A percentile compares a stretch with the other conserved stretches of the same genome.
phyloP scores from a whole-genome alignment of 64 coral and sea anemone genomes.

The Anthopleura sola region DNA sequence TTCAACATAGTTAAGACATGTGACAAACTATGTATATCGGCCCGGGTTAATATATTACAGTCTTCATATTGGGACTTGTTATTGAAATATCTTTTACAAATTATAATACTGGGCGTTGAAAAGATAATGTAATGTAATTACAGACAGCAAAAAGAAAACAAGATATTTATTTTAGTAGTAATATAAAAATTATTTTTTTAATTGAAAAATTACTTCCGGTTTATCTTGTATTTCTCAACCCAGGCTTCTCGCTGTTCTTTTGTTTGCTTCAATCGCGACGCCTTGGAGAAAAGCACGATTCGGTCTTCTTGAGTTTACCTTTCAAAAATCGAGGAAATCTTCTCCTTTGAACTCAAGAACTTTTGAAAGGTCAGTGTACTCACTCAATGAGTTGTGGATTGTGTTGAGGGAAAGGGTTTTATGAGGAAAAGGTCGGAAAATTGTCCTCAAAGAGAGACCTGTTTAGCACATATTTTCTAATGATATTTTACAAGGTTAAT shows the following conservation, averaged over 20 bases:
- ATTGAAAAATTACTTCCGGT: slow-evolving; percentile 3
- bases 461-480: too few relatives aligned
- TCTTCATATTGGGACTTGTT: not conserved
- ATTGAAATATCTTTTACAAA: too few relatives aligned
- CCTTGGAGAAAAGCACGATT: slow-evolving; percentile 14
- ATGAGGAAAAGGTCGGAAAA: not conserved
- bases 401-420: not conserved
- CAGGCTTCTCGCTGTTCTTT: slow-evolving; percentile 9
- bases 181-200: too few relatives aligned
- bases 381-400: not conserved
- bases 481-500: not conserved
- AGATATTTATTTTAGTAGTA: too few relatives aligned
- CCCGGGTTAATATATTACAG: not conserved
- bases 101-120: too few relatives aligned
- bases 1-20: not conserved
- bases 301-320: not conserved
- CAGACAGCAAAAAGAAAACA: too few relatives aligned
- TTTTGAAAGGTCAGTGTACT: not conserved
- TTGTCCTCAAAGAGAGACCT: not conserved
- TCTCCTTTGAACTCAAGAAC: not conserved
- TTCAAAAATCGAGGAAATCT: not conserved
- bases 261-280: not conserved
- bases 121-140: too few relatives aligned
- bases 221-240: not conserved
- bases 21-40: not conserved